A percentile compares a stretch with the other conserved stretches of the same genome.
phyloP scores from a whole-genome alignment of 2,113 vertebrate genomes.

The Sander lucioperca region DNA sequence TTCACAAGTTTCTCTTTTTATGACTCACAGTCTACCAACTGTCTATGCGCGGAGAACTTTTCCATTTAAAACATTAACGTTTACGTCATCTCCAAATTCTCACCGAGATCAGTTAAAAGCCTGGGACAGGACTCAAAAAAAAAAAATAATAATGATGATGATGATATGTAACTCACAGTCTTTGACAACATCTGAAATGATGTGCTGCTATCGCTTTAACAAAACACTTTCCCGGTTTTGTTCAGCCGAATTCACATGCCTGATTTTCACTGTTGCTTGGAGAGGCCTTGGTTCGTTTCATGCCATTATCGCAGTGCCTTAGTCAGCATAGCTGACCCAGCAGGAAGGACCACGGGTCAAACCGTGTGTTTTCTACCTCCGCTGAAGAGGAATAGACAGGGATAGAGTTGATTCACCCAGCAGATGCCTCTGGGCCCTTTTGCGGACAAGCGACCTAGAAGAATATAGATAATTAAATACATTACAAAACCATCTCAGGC shows the following conservation, averaged over 20 bases:
- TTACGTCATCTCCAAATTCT: conserved; percentile 55
- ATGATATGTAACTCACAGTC: conserved; percentile 4
- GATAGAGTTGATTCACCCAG: conserved; percentile 67
- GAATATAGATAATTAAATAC: conserved; percentile 58
- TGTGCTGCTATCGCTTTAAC: background rate
- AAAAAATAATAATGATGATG: conserved; percentile 28
- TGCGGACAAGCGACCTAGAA: conserved; percentile 26
- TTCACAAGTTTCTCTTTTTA: conserved; percentile 44
- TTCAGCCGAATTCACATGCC: conserved; percentile 34
- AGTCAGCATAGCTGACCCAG: conserved; percentile 68
- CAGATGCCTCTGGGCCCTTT: conserved; percentile 71
- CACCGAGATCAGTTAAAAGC: conserved; percentile 43
- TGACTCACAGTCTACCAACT: conserved; percentile 62
- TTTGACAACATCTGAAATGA: conserved; percentile 7
- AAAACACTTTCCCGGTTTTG: conserved; percentile 1
- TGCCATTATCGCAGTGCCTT: conserved; percentile 62
- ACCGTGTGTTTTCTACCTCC: conserved; percentile 65
- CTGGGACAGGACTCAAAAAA: conserved; percentile 7
- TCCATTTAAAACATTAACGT: conserved; percentile 46
- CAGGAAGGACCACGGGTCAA: conserved; percentile 62
- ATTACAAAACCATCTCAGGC: conserved; percentile 49
- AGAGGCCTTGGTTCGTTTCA: conserved; percentile 59
- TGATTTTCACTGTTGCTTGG: conserved; percentile 56
- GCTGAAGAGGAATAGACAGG: conserved; percentile 38
- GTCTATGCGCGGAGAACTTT: conserved; percentile 39